Base-by-base conservation (phyloP, 1,140 invertebrate genomes). In the Nomia melanderi region DNA sequence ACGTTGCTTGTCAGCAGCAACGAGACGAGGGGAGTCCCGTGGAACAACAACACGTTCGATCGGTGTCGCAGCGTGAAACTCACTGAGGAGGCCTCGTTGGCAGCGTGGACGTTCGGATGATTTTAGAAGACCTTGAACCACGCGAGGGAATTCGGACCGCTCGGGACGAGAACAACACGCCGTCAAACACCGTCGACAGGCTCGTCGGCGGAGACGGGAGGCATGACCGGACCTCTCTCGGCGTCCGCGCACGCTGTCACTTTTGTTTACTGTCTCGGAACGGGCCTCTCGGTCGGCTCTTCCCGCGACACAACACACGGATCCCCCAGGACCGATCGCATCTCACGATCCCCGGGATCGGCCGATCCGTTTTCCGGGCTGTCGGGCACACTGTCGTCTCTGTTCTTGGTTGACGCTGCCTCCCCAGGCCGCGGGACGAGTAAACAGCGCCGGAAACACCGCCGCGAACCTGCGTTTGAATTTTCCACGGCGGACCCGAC, bases 51-150 rank as follows among this genome's bases (percentile, higher is more conserved):
- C 27, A 39, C 71, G 14, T 67, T 79, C 73, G 74, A 63, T 70
- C 73, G 59, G 53, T 67, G 69, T 59, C 36, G 64, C 27, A 41
- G 62, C 65, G 41, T 66, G 54, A 27, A 76, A 69, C 31, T 76
- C 20, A 7, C 41, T 39, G 65, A 54, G 65, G 36, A n/a, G n/a
- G 64, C 2, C 54, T 36, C 11, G 76, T 53, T 67, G 57, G 63
- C 63, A 79, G 53, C 71, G 77, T 82, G 60, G 44, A 44, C 66
- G 81, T 66, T 47, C 11, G 64, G 62, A 83, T 83, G 82, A 60
- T 84, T 84, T 80, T 84, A 77, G 82, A 83, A 76, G 82, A 67
- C 82, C 82, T 84, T 84, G 82, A 84, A 84, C 73, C 78, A 84
- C 69, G 78, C 31, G 67, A 77, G 69, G 39, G 66, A 72, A 79